A percentile compares a stretch with the other conserved stretches of the same genome.
These are phyloP conservation scores for Odontocolon sp. DNA, from an alignment of 2,888 invertebrate species.

Conservation along the genomic window DNA sequence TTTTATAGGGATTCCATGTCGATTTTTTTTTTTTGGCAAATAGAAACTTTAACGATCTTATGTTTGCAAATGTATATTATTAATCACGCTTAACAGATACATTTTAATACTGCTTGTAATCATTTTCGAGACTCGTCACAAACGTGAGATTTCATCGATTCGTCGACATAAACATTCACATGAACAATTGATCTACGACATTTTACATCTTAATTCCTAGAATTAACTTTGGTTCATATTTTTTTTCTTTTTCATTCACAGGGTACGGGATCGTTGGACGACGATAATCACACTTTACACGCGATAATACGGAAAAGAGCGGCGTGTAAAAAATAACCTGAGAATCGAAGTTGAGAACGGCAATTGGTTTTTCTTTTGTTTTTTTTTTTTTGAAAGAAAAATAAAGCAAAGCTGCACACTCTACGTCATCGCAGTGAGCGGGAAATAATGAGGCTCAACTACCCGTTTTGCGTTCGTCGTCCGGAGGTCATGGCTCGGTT, in stretches of 20 bases:
- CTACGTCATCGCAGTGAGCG: background rate
- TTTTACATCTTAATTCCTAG: background rate
- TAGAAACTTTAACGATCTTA: no score
- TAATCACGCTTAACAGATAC: conserved; percentile 15
- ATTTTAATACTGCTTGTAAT: conserved; percentile 53
- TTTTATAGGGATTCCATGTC: no score
- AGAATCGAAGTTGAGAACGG: background rate
- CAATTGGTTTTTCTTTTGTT: background rate
- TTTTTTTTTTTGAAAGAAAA: background rate
- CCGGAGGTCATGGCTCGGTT: background rate
- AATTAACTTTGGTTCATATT: conserved; percentile 43
- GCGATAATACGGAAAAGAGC: conserved; percentile 50
- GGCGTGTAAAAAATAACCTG: conserved; percentile 36
- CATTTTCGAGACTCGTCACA: conserved; percentile 20
- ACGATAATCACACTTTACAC: conserved; percentile 43
- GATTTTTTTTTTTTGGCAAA: background rate
- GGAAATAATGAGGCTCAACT: background rate
- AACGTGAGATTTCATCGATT: conserved; percentile 21
- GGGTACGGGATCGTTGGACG: conserved; percentile 32
- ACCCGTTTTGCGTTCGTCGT: background rate
- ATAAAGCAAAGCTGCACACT: background rate
- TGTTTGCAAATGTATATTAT: conserved; percentile 17
- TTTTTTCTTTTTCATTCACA: conserved; percentile 23
- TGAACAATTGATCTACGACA: background rate
- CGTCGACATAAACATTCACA: background rate